phyloP scores from a whole-genome alignment of 2,113 vertebrate species.

The Rafetus swinhoei region DNA sequence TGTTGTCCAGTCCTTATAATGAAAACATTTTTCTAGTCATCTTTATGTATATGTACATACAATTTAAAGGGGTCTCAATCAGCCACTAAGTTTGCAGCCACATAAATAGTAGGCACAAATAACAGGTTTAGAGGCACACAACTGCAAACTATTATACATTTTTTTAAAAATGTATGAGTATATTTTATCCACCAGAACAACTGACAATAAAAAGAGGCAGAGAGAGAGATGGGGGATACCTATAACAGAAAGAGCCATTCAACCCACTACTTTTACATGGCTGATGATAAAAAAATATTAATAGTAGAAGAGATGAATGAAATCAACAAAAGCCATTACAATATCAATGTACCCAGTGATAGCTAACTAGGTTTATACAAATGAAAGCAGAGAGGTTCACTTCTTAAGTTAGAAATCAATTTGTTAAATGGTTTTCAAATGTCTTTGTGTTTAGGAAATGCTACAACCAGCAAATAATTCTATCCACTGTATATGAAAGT shows the following conservation, averaged over 20 bases:
- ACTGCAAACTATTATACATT: neutral
- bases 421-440: slow-evolving; percentile 49
- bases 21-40: neutral
- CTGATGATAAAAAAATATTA: neutral
- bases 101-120: fast-evolving
- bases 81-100: neutral
- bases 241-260: neutral
- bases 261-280: neutral
- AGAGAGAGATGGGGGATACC: neutral
- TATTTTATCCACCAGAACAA: slow-evolving; percentile 34
- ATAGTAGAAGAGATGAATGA: slow-evolving; percentile 39
- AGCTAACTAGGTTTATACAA: neutral
- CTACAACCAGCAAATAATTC: neutral
- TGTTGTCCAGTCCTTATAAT: fast-evolving
- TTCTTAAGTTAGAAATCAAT: slow-evolving; percentile 18
- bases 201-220: slow-evolving; percentile 8
- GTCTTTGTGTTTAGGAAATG: neutral
- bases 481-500: neutral
- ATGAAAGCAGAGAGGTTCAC: slow-evolving; percentile 4
- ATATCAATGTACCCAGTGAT: slow-evolving; percentile 10
- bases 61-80: neutral
- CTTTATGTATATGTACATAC: neutral
- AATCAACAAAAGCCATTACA: slow-evolving; percentile 62
- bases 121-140: neutral
- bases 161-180: neutral